Base-by-base conservation (phyloP, 2,888 invertebrate species). In the Catocala fraxini region DNA sequence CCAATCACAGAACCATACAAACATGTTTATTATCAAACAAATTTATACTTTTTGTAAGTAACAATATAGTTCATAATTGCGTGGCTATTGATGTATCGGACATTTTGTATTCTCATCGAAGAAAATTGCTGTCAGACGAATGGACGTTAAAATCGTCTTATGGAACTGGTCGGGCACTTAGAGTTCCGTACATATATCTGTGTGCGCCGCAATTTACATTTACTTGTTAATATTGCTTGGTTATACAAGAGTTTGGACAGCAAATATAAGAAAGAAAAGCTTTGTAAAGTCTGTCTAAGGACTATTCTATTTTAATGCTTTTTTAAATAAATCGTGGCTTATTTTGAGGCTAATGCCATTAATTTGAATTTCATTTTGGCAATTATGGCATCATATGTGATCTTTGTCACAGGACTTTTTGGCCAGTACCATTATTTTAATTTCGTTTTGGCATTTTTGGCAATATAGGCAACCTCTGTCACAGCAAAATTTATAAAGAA, bases 101-200 rank as follows among this genome's bases (percentile, higher is more conserved):
- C 54, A 75, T 87, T 87, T 85, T 84, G 86, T 79, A 87, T 82
- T 87, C 85, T 92, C 91, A 92, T 91, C 88, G 83, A 77, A 87
- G 79, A 86, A 90, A 92, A 92, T 91, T 91, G 90, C 86, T 82
- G 86, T 75, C 75, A 65, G 72, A 80, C 76, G 74, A 63, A 75
- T 71, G 39, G 48, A 42, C 34, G 63, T 64, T 45, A 61, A 67
- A 81, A 77, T 13, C 33, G 15, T 25, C 9, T 9, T 25, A 56
- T 55, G 61, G 59, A 66, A 70, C 59, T 51, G 54, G 60, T 62
- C 59, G 53, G 41, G 47, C 48, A 59, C 57, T 62, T 35, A 0
- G 39, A 34, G 77, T 71, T 81, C 79, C 70, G 81, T 73, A 71
- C 48, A 45, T n/a, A 15, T 34, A n/a, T 1, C 12, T 47, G 48